phyloP scores from a whole-genome alignment of 2,113 vertebrate species.

The Centropus unirufus region DNA sequence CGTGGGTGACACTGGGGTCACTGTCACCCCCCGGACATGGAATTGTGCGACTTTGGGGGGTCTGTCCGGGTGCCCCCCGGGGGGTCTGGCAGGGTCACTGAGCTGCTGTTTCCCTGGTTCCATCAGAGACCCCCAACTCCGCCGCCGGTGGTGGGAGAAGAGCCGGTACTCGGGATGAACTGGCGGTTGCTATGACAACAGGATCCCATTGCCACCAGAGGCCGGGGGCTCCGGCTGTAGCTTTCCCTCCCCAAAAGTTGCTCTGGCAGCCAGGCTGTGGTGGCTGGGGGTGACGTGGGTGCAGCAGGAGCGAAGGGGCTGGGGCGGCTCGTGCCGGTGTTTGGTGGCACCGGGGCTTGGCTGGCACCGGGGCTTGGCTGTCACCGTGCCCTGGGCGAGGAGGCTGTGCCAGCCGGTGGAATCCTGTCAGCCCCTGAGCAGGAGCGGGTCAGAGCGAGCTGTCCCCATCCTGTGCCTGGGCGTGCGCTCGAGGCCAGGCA shows the following conservation, averaged over 20 bases:
- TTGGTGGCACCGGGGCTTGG: rapidly evolving
- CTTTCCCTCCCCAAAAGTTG: background rate
- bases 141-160: background rate
- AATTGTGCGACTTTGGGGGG: background rate
- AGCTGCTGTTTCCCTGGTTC: background rate
- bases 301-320: rapidly evolving
- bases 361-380: background rate
- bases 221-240: background rate
- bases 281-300: background rate
- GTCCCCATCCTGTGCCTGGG: background rate
- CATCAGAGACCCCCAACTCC: background rate
- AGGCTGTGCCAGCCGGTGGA: rapidly evolving
- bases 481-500: background rate
- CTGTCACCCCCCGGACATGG: background rate
- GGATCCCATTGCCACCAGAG: background rate
- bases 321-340: background rate
- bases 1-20: background rate
- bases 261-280: background rate
- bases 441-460: background rate
- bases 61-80: background rate
- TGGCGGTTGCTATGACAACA: constrained; percentile 63
- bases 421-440: background rate
- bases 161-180: constrained; percentile 45
- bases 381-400: background rate
- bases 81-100: background rate